Evolutionary conservation across 92 coral and sea anemone species (phyloP), one percentile per base, ranked within the genome.

Genomic region (Phenganax subtilis): DNA sequence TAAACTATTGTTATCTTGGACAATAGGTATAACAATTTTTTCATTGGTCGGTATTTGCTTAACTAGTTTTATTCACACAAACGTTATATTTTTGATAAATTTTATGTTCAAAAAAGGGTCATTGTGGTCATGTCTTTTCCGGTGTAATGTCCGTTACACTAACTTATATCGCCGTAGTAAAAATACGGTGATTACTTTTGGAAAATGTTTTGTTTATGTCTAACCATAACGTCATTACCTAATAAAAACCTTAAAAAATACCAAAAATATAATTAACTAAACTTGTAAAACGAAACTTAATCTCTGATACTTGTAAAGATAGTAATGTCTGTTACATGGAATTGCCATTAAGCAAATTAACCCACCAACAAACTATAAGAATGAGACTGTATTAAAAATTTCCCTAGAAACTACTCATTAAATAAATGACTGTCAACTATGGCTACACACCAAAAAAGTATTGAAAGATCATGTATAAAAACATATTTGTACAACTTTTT

Each of bases 71-170:
- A 2, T 68, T 68, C 0, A 30, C 6, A 28, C 47, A 10, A 37
- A 30, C 14, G 54, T 68, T 7, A 2, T 28, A 68, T 30, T 68
- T 68, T 29, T 68, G 54, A 68, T 68, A 30, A 68, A 10, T 30
- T 12, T 30, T 30, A 30, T 68, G 73, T 68, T 68, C 6, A 68
- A 68, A 68, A 68, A 68, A 17, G 73, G 31, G 0, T 68, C 73
- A 68, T 10, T 68, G 37, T 30, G 3, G 37, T 30, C 53, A 68
- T 68, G 73, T 68, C 73, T 68, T 68, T 68, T 68, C 54, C 14
- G 73, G 73, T 68, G 73, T 68, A 68, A 68, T 68, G 73, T 29
- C 73, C 29, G 55, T 68, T 68, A 68, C 73, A 53, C 73, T 68
- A 30, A 20, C 47, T 68, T 30, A 16, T 7, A 10, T 12, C 1